Conservation (phyloP, 2,113 vertebrate species). For the Pangasianodon gigas region DNA sequence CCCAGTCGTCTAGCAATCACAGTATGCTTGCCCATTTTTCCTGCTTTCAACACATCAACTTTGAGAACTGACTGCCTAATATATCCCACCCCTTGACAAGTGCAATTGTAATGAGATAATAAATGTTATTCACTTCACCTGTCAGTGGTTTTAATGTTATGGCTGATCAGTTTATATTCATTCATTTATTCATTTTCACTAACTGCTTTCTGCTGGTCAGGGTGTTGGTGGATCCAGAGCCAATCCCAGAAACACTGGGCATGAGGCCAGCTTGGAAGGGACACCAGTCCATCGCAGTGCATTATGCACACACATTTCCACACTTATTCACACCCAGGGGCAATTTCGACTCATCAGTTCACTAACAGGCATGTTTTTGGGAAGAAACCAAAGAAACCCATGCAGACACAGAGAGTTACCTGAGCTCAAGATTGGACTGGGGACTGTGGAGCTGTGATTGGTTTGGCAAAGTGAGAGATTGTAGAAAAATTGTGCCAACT, state of each 20-base stretch:
- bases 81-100: no score
- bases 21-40: no score
- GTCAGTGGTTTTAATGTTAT: no score
- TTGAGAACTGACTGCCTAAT: no score
- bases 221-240: not conserved
- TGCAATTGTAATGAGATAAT: no score
- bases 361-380: not conserved
- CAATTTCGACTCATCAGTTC: not conserved
- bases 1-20: no score
- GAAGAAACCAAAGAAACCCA: not conserved
- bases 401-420: not conserved
- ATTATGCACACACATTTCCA: conserved; percentile 2
- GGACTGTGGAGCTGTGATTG: not conserved
- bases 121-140: no score
- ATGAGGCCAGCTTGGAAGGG: not conserved
- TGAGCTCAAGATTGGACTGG: not conserved
- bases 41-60: no score
- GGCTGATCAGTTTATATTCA: not conserved
- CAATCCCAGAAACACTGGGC: conserved; percentile 13
- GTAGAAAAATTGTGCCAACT: not conserved
- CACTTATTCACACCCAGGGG: conserved; percentile 3
- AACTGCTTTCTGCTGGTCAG: not conserved
- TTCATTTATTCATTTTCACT: not conserved
- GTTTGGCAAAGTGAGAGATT: not conserved
- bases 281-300: not conserved